Conservation (phyloP, 2,888 invertebrate species). For the Folsomia manolachei region DNA sequence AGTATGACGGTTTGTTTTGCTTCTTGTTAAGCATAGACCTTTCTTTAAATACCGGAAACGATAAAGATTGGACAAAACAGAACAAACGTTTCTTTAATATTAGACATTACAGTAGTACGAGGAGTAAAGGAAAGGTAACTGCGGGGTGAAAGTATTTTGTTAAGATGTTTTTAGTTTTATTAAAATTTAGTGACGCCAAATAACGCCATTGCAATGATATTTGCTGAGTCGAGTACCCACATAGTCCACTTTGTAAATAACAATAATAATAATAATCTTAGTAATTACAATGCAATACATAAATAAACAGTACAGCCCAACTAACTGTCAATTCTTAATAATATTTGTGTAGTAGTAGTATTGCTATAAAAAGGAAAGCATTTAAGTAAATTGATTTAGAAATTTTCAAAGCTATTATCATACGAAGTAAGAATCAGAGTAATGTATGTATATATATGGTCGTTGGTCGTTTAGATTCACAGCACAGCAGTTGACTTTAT, state of each 20-base stretch:
- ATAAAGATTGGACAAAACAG: no score
- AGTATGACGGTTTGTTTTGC: not conserved
- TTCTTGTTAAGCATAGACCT: not conserved
- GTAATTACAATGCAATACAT: not conserved
- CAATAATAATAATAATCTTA: not conserved
- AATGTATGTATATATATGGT: no score
- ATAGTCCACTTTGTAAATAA: conserved; percentile 6
- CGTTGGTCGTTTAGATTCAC: not conserved
- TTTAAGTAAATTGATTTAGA: no score
- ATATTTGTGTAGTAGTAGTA: not conserved
- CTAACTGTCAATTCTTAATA: not conserved
- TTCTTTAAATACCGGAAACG: no score
- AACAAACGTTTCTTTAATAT: no score
- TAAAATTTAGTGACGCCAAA: not conserved
- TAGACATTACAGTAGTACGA: not conserved
- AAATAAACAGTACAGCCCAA: not conserved
- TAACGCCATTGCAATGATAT: not conserved
- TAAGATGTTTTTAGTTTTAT: not conserved
- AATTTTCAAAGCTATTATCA: no score
- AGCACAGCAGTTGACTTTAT: not conserved
- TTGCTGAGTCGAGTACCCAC: conserved; percentile 13
- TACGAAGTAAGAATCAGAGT: no score
- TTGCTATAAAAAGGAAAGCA: not conserved
- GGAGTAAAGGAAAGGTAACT: no score
- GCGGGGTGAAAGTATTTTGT: not conserved